Evolutionary conservation across 2,113 vertebrate genomes (phyloP).

Genomic region (Spilogale gracilis): DNA sequence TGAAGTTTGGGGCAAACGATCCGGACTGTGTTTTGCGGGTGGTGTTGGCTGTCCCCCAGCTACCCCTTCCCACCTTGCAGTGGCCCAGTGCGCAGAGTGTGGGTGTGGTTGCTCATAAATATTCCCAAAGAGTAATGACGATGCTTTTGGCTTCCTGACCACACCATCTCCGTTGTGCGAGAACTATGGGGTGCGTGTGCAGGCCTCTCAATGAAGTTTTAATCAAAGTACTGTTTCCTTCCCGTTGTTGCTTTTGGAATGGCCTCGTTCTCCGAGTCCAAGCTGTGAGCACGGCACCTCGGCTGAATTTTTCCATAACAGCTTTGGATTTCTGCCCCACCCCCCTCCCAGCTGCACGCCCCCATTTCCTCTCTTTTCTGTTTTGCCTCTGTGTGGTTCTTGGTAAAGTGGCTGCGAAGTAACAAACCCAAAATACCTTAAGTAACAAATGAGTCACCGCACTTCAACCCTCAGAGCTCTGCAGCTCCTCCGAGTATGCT

Average conservation of each 20-base stretch:
- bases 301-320: slow-evolving; percentile 70
- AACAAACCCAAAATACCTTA: slow-evolving; percentile 81
- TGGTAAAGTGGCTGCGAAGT: slow-evolving; percentile 65
- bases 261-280: slow-evolving; percentile 43
- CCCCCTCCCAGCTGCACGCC: slow-evolving; percentile 46
- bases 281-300: slow-evolving; percentile 66
- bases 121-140: slow-evolving; percentile 74
- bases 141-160: slow-evolving; percentile 64
- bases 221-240: slow-evolving; percentile 73
- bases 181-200: neutral
- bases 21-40: neutral
- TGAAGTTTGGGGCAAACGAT: neutral
- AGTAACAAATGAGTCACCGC: slow-evolving; percentile 79
- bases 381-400: slow-evolving; percentile 68
- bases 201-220: slow-evolving; percentile 72
- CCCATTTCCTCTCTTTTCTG: slow-evolving; percentile 75
- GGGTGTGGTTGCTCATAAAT: slow-evolving; percentile 71
- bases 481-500: slow-evolving; percentile 51
- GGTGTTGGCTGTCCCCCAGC: neutral
- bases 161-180: slow-evolving; percentile 32
- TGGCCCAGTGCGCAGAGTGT: neutral
- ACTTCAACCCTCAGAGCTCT: slow-evolving; percentile 49
- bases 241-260: slow-evolving; percentile 72
- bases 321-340: slow-evolving; percentile 61
- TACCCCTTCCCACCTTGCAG: slow-evolving; percentile 57